These are phyloP conservation scores for Chorisops tibialis DNA, from an alignment of 2,888 invertebrate genomes.

Conservation along the genomic window DNA sequence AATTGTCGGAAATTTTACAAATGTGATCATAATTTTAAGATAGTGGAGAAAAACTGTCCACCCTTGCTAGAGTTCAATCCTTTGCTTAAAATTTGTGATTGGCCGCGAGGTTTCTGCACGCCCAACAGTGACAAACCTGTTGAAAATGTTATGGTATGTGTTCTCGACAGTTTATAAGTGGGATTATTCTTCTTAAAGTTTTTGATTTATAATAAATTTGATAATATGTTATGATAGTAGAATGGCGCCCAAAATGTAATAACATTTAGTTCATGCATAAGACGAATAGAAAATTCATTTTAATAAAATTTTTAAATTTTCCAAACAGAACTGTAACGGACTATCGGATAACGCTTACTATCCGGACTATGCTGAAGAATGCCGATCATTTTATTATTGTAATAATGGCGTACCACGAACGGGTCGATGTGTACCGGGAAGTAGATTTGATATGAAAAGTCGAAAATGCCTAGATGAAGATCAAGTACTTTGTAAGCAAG, in stretches of 20 bases:
- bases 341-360: constrained; percentile 2
- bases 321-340: constrained; percentile 9
- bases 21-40: constrained; percentile 3
- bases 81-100: constrained; percentile 12
- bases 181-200: background rate
- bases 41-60: constrained; percentile 5
- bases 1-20: constrained; percentile 16
- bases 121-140: constrained; percentile 6
- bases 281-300: background rate
- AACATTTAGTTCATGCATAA: background rate
- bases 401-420: constrained; percentile 12
- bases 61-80: constrained; percentile 12
- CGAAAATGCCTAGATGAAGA: constrained; percentile 10
- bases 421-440: constrained; percentile 11
- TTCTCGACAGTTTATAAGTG: no score
- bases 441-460: constrained; percentile 1
- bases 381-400: constrained; percentile 16
- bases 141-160: constrained; percentile 8
- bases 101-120: constrained; percentile 19
- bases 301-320: constrained; percentile 4
- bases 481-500: background rate
- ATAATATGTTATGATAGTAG: no score
- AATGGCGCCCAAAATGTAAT: no score
- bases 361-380: constrained; percentile 10
- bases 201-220: background rate